Percentiles rank a stretch among this genome's conserved stretches.
These are phyloP conservation scores for Microtus richardsoni DNA, from an alignment of 2,113 vertebrate genomes.

Conservation along the genomic window DNA sequence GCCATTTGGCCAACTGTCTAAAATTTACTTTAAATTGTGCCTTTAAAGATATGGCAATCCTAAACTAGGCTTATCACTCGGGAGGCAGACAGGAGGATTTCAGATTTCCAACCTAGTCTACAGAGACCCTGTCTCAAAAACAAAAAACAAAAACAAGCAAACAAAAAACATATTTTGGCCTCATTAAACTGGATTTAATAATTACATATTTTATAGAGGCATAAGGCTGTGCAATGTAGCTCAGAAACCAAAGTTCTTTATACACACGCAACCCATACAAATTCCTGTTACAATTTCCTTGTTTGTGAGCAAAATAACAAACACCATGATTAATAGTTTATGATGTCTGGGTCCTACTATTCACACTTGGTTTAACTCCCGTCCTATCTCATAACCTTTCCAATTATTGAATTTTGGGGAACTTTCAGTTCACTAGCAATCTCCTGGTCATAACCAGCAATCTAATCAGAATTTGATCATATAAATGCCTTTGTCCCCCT, in stretches of 20 bases:
- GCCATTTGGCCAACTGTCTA: conserved; percentile 30
- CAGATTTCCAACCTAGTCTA: not conserved
- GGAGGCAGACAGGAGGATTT: not conserved
- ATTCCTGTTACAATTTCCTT: conserved; percentile 40
- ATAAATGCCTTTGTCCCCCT: conserved; percentile 33
- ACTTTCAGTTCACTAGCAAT: not conserved
- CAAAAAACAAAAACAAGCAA: not conserved
- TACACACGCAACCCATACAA: not conserved
- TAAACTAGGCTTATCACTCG: not conserved
- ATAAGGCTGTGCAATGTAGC: not conserved
- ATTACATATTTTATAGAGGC: not conserved
- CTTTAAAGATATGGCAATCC: not conserved
- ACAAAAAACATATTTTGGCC: not conserved
- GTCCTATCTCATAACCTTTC: not conserved
- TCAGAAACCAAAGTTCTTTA: not conserved
- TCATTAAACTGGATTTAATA: not conserved
- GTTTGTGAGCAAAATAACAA: conserved; percentile 18
- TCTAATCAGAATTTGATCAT: not conserved
- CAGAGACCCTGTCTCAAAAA: not conserved
- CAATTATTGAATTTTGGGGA: not conserved
- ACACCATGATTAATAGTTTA: not conserved
- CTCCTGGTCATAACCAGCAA: not conserved
- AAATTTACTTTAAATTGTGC: conserved; percentile 26
- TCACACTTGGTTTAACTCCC: not conserved
- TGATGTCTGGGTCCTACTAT: not conserved